These are phyloP conservation scores for Epirrita christyi DNA, from an alignment of 2,888 invertebrate genomes.

Conservation along the genomic window DNA sequence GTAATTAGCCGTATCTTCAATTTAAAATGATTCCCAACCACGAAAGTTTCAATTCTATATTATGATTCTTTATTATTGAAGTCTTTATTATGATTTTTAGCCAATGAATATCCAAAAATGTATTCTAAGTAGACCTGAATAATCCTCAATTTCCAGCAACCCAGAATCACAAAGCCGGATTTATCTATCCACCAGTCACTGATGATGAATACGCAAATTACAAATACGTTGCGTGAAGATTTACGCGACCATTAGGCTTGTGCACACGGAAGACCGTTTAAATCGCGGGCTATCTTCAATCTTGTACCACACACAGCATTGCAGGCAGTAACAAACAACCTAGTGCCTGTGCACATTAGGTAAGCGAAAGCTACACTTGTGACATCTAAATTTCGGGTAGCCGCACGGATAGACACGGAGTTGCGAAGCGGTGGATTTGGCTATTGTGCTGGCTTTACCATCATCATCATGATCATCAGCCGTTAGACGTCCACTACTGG, in stretches of 20 bases:
- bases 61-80: no score
- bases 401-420: slow-evolving; percentile 55
- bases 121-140: neutral
- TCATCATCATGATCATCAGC: no score
- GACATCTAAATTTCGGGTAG: slow-evolving; percentile 83
- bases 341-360: slow-evolving; percentile 64
- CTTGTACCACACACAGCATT: slow-evolving; percentile 69
- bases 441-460: no score
- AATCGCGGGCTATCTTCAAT: slow-evolving; percentile 78
- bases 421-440: slow-evolving; percentile 13
- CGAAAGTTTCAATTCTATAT: no score
- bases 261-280: slow-evolving; percentile 64
- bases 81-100: no score
- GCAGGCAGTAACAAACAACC: slow-evolving; percentile 79
- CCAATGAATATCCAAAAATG: no score
- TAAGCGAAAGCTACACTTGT: slow-evolving; percentile 78
- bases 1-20: no score
- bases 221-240: slow-evolving; percentile 38
- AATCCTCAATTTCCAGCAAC: slow-evolving; percentile 7
- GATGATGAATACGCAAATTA: slow-evolving; percentile 45
- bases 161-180: slow-evolving; percentile 29
- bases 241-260: slow-evolving; percentile 48
- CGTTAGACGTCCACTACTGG: no score
- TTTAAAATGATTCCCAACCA: no score
- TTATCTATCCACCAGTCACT: slow-evolving; percentile 30